phyloP scores from a whole-genome alignment of 2,888 invertebrate genomes.

The Nephrotoma appendiculata region DNA sequence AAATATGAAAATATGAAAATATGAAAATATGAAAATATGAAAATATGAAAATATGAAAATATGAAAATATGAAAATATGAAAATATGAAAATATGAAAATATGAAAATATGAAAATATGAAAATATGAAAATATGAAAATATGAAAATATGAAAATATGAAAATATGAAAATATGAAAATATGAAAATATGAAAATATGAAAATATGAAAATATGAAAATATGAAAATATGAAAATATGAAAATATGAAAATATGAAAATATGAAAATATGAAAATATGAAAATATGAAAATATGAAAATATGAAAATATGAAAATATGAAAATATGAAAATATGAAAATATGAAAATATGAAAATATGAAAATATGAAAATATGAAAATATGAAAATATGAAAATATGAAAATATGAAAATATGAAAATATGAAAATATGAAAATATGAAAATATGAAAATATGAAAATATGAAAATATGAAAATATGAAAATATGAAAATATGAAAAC shows the following conservation, averaged over 20 bases:
- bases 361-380: not conserved
- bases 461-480: not conserved
- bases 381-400: not conserved
- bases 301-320: not conserved
- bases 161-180: not conserved
- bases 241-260: not conserved
- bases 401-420: not conserved
- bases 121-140: not conserved
- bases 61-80: not conserved
- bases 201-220: not conserved
- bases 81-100: not conserved
- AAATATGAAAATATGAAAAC: no score
- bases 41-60: not conserved
- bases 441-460: not conserved
- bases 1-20: not conserved
- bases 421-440: not conserved
- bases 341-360: not conserved
- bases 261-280: not conserved
- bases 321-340: not conserved
- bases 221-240: not conserved
- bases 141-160: not conserved
- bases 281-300: not conserved
- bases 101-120: not conserved
- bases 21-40: not conserved
- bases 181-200: not conserved